phyloP scores from a whole-genome alignment of 2,797 vertebrate genomes.

The Arrhamphus sclerolepis region DNA sequence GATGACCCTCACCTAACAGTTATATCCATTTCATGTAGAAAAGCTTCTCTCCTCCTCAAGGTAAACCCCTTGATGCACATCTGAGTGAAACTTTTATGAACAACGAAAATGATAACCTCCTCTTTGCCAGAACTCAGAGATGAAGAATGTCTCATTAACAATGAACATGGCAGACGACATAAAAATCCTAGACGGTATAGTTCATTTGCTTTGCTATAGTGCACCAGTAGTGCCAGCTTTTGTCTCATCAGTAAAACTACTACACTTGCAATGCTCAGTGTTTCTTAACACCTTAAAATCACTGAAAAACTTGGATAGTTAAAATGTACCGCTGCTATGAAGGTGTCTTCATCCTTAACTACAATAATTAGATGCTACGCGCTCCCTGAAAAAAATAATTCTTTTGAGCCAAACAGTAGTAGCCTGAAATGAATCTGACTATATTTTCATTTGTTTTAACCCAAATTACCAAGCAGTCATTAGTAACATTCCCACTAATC shows the following conservation, averaged over 20 bases:
- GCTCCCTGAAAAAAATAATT: no score
- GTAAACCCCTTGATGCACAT: slow-evolving; percentile 73
- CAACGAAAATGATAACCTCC: slow-evolving; percentile 64
- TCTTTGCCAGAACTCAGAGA: slow-evolving; percentile 47
- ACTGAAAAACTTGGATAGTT: not conserved
- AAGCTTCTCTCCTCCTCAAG: slow-evolving; percentile 73
- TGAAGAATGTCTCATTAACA: slow-evolving; percentile 70
- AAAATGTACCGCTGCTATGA: not conserved
- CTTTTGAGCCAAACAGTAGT: no score
- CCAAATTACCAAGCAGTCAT: no score
- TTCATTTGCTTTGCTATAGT: slow-evolving; percentile 26
- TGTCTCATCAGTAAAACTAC: no score
- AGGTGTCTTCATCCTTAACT: not conserved
- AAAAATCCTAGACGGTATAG: slow-evolving; percentile 24
- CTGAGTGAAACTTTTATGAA: slow-evolving; percentile 69
- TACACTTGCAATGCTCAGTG: no score
- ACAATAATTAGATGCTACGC: no score
- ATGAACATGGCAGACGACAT: slow-evolving; percentile 39
- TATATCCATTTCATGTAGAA: slow-evolving; percentile 83
- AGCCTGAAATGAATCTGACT: no score
- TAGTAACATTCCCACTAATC: no score
- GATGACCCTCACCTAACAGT: slow-evolving; percentile 83
- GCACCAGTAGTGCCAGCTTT: not conserved
- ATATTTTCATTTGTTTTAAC: no score
- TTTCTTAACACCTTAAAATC: no score